A percentile compares a stretch with the other conserved stretches of the same genome.
phyloP scores from a whole-genome alignment of 2,113 vertebrate genomes.

The Lepisosteus osseus region DNA sequence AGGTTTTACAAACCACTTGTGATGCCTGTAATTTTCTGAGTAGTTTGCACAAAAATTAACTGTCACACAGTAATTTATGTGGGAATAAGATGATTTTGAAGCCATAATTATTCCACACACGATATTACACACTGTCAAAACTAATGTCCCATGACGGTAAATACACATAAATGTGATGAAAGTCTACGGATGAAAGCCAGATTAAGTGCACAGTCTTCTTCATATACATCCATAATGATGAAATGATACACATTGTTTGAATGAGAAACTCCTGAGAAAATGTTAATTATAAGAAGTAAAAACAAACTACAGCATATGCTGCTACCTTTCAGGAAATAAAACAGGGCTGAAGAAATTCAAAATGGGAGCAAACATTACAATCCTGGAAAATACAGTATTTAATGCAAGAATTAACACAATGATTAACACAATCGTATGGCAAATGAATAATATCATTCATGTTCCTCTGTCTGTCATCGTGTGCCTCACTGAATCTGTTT shows the following conservation, averaged over 20 bases:
- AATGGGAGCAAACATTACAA: too few relatives aligned
- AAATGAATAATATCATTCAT: too few relatives aligned
- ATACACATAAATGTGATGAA: slow-evolving; percentile 10
- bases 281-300: not conserved
- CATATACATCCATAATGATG: not conserved
- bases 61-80: slow-evolving; percentile 32
- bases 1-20: slow-evolving; percentile 2
- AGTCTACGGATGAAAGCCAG: slow-evolving; percentile 1
- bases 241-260: not conserved
- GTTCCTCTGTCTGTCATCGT: too few relatives aligned
- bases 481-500: too few relatives aligned
- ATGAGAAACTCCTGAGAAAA: not conserved
- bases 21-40: slow-evolving; percentile 38
- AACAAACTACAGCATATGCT: too few relatives aligned
- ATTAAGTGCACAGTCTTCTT: slow-evolving; percentile 3
- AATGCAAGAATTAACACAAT: too few relatives aligned
- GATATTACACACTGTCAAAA: not conserved
- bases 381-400: too few relatives aligned
- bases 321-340: too few relatives aligned
- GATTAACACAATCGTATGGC: too few relatives aligned
- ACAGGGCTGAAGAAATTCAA: too few relatives aligned
- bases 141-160: not conserved
- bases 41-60: slow-evolving; percentile 37
- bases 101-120: slow-evolving; percentile 39
- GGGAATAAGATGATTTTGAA: slow-evolving; percentile 30